Evolutionary conservation across 1,140 invertebrate genomes (phyloP).

Genomic region (Ceratitis capitata): DNA sequence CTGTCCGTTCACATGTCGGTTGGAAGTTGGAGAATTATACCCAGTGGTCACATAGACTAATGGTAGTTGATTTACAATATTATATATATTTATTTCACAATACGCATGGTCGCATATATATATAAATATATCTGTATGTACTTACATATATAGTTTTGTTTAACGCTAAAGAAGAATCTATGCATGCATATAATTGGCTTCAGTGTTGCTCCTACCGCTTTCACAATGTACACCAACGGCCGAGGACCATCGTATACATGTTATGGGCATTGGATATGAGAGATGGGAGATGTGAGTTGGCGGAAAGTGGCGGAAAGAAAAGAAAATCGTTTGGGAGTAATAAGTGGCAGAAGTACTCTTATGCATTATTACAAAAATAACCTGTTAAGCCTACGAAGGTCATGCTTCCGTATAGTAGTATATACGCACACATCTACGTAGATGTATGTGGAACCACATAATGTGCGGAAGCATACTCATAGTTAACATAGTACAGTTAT

Average conservation of each 20-base stretch:
- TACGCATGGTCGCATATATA: no score
- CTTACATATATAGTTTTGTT: not conserved
- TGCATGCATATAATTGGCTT: not conserved
- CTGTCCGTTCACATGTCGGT: no score
- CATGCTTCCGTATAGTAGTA: no score
- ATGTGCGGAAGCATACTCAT: no score
- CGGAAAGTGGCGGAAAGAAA: not conserved
- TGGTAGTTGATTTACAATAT: not conserved
- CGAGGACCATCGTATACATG: no score
- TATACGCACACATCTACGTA: no score
- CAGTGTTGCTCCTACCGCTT: not conserved
- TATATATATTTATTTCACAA: not conserved
- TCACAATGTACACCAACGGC: not conserved
- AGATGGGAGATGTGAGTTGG: not conserved
- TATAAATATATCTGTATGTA: not conserved
- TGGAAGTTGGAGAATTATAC: no score
- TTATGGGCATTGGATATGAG: no score
- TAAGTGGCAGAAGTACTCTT: not conserved
- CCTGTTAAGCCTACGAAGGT: not conserved
- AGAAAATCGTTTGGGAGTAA: not conserved
- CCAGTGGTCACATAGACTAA: not conserved
- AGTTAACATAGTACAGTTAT: no score
- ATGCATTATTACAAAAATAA: not conserved
- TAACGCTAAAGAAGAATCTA: not conserved
- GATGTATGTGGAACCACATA: no score